Percentiles rank a stretch among this genome's conserved stretches.
phyloP scores from a whole-genome alignment of 1,140 invertebrate species.

The Battus philenor region DNA sequence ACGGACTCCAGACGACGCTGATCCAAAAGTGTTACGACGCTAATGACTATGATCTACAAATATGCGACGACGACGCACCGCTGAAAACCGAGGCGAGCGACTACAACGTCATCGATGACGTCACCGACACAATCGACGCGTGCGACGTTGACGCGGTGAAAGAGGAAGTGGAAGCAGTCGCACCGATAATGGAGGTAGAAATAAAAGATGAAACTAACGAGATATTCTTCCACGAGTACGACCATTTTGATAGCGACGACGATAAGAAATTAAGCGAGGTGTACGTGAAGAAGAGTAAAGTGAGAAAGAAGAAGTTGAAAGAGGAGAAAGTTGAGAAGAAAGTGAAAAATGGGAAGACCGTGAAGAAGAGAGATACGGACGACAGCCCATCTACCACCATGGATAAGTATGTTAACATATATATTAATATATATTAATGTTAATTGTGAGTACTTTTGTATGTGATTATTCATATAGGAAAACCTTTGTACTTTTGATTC shows the following conservation, averaged over 20 bases:
- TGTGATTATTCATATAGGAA: neutral
- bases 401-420: conserved; percentile 53
- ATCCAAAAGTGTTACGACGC: conserved; percentile 23
- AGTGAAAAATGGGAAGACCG: conserved; percentile 21
- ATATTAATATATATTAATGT: neutral
- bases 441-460: neutral
- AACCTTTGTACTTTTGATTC: no score
- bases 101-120: conserved; percentile 6
- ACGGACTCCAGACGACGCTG: conserved; percentile 28
- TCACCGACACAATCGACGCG: neutral
- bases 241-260: conserved; percentile 45
- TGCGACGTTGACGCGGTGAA: conserved; percentile 6
- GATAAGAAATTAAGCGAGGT: conserved; percentile 53
- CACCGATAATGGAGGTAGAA: conserved; percentile 14
- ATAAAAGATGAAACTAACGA: conserved; percentile 47
- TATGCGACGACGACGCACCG: conserved; percentile 17
- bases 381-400: conserved; percentile 37
- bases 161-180: neutral
- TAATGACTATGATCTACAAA: conserved; percentile 25
- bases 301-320: conserved; percentile 27
- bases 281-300: conserved; percentile 32
- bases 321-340: conserved; percentile 27
- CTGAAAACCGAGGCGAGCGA: conserved; percentile 16
- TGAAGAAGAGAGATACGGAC: conserved; percentile 29
- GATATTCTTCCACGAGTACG: conserved; percentile 48